These are phyloP conservation scores for Dichetophora obliterata DNA, from an alignment of 2,888 invertebrate genomes.

Conservation along the genomic window DNA sequence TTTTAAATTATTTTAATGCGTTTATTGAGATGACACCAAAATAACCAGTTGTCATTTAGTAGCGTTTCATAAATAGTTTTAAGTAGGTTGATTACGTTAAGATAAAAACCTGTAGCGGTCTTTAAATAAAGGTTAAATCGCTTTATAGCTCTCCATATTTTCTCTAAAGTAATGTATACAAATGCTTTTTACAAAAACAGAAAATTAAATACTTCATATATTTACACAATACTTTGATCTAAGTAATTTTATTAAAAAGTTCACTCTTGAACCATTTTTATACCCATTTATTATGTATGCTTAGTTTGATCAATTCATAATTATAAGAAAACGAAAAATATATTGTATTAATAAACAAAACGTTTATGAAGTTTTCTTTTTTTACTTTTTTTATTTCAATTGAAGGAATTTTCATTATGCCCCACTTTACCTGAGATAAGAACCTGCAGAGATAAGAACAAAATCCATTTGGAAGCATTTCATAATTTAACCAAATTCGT, in stretches of 20 bases:
- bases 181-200: slow-evolving; percentile 14
- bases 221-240: slow-evolving; percentile 17
- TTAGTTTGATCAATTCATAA: slow-evolving; percentile 22
- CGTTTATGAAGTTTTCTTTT: no score
- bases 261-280: slow-evolving; percentile 23
- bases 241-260: slow-evolving; percentile 14
- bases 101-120: neutral
- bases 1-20: neutral
- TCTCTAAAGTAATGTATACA: slow-evolving; percentile 13
- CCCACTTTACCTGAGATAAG: no score
- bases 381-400: no score
- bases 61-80: no score
- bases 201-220: slow-evolving; percentile 22
- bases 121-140: neutral
- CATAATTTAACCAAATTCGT: slow-evolving; percentile 24
- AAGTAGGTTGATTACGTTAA: neutral
- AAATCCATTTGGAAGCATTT: neutral
- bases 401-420: no score
- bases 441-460: no score
- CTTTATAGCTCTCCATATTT: slow-evolving; percentile 10
- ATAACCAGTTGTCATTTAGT: no score
- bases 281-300: slow-evolving; percentile 21
- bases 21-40: neutral
- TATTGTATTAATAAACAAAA: slow-evolving; percentile 19
- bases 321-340: slow-evolving; percentile 12